Percentiles rank a stretch among this genome's conserved stretches.
Conservation (phyloP, 2,113 vertebrate species). For the Sinocyclocheilus grahami region DNA sequence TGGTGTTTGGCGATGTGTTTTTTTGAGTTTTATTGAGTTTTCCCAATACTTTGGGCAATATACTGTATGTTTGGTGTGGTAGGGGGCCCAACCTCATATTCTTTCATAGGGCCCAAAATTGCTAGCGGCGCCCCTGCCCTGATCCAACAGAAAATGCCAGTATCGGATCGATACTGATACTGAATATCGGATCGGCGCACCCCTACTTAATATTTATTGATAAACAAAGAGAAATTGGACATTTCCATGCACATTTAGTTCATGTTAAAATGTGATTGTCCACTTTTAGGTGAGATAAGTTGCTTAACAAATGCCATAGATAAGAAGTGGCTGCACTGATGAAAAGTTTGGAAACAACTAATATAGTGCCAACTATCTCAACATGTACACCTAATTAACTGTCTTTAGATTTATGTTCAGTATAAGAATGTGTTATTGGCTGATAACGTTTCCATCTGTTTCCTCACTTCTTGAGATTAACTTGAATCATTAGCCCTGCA, state of each 20-base stretch:
- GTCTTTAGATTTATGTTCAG: no score
- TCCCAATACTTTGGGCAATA: no score
- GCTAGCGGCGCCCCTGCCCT: no score
- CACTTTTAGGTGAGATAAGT: not conserved
- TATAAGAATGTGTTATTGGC: not conserved
- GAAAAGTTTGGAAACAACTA: not conserved
- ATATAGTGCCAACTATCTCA: not conserved
- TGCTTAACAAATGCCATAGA: not conserved
- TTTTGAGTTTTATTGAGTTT: no score
- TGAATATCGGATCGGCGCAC: no score
- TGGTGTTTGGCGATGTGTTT: no score
- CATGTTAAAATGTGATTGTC: not conserved
- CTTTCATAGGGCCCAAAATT: no score
- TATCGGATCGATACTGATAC: no score
- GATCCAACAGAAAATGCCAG: no score
- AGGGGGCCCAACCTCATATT: no score
- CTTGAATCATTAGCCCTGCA: slow-evolving; percentile 1
- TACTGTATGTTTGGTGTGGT: no score
- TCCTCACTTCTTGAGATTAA: not conserved
- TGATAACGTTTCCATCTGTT: not conserved
- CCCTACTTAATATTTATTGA: not conserved
- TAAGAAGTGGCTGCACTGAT: not conserved
- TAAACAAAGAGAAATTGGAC: not conserved
- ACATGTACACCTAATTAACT: not conserved
- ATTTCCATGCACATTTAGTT: not conserved